phyloP scores from a whole-genome alignment of 1,140 invertebrate genomes.

The Venustaconcha ellipsiformis region DNA sequence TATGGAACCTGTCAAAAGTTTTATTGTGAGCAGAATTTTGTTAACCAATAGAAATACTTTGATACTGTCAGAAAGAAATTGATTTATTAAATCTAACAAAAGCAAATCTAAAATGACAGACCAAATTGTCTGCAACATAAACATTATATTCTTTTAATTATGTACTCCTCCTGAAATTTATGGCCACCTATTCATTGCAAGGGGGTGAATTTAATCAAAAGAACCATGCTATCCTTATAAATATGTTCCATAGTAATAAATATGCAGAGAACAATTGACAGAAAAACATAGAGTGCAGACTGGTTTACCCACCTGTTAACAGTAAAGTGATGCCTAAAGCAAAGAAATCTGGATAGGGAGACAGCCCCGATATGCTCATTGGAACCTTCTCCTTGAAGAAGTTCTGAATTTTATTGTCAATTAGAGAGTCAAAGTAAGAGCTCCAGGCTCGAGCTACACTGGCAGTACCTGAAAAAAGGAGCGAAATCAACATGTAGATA shows the following conservation, averaged over 20 bases:
- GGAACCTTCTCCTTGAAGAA: conserved; percentile 65
- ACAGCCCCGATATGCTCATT: conserved; percentile 70
- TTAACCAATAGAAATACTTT: too few relatives aligned
- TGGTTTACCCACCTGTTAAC: conserved; percentile 61
- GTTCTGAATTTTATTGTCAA: conserved; percentile 59
- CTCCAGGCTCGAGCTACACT: conserved; percentile 68
- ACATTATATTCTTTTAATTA: background rate
- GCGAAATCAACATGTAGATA: background rate
- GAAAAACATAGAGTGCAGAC: background rate
- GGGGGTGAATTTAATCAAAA: background rate
- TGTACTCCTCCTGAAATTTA: background rate
- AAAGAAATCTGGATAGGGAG: conserved; percentile 68
- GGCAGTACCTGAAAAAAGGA: conserved; percentile 58
- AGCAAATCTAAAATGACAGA: too few relatives aligned
- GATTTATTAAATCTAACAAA: too few relatives aligned
- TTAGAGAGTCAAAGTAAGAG: conserved; percentile 65
- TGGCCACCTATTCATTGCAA: background rate
- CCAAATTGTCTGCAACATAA: too few relatives aligned
- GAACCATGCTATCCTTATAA: too few relatives aligned
- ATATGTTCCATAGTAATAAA: too few relatives aligned
- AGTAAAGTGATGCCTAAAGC: conserved; percentile 64
- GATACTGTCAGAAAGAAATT: too few relatives aligned
- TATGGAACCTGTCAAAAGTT: too few relatives aligned
- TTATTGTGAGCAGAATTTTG: too few relatives aligned
- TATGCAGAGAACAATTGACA: too few relatives aligned